Evolutionary conservation across 1,140 invertebrate species (phyloP).

Genomic region (Heliconius eleuchia): DNA sequence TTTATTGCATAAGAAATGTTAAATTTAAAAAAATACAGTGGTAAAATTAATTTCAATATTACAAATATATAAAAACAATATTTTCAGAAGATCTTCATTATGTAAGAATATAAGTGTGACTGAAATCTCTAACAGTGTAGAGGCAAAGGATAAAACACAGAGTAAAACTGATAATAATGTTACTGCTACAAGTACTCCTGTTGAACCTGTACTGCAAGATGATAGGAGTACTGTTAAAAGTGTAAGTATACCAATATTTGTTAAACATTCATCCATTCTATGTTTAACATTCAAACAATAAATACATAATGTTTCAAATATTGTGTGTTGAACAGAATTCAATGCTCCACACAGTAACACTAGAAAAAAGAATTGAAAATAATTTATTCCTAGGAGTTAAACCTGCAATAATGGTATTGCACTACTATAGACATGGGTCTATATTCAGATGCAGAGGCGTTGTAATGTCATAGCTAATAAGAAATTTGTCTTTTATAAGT

Average conservation of each 20-base stretch:
- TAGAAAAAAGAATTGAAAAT: too few species aligned
- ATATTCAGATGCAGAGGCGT: too few species aligned
- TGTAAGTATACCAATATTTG: slow-evolving; percentile 47
- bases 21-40: neutral
- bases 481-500: too few species aligned
- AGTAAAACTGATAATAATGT: slow-evolving; percentile 37
- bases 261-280: too few species aligned
- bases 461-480: too few species aligned
- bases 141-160: slow-evolving; percentile 50
- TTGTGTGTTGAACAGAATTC: too few species aligned
- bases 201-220: slow-evolving; percentile 46
- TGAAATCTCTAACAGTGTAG: slow-evolving; percentile 45
- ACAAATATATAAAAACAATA: neutral
- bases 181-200: slow-evolving; percentile 33
- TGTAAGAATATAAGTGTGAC: slow-evolving; percentile 61
- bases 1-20: neutral
- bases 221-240: slow-evolving; percentile 66
- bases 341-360: too few species aligned
- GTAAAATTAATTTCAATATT: neutral
- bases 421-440: too few species aligned
- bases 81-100: slow-evolving; percentile 67
- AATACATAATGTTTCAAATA: too few species aligned
- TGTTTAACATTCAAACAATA: too few species aligned
- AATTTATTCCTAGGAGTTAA: too few species aligned
- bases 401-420: too few species aligned